Evolutionary conservation across 2,888 invertebrate genomes (phyloP), one percentile per base, ranked within the genome.

Genomic region (Drosophila meridiana): DNA sequence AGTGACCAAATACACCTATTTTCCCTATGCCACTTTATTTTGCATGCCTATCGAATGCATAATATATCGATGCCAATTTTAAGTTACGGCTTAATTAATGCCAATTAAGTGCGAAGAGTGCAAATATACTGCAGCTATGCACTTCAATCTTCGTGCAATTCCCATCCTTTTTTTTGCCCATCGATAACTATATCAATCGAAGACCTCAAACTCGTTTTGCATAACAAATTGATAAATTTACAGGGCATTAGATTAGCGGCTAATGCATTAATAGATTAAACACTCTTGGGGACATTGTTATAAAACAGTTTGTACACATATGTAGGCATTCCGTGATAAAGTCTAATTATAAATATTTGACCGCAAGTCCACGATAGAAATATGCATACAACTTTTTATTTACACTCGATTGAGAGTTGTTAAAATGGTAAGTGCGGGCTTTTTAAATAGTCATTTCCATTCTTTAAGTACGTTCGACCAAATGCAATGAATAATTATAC

Each of bases 221-320:
- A 14, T 14, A 48, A 14, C 8, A 26, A 38, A 9, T 14, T 38
- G 28, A 14, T 38, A n/a, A n/a, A 5, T 40, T 42, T 59, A 34
- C 36, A 74, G 61, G 65, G 78, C 60, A 74, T 74, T 63, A 20
- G 0, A 32, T 2, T 11, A 30, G 13, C 47, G 42, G 30, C 13
- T 36, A 53, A n/a, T 30, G 6, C 0, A 8, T 28, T 45, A 11
- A 4, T 52, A 5, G 4, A 14, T 28, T 32, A 13, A 4, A 20
- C 20, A 34, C 2, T 34, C 13, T 30, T 11, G 6, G 20, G 34
- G 38, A 40, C 40, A 32, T 52, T 61, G 78, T 76, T 76, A 76
- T 62, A 62, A 76, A 76, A 76, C 76, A 78, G 26, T 56, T 77
- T 55, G 32, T n/a, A 48, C 30, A 38, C 20, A 48, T 14, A 48